Percentiles rank a stretch among this genome's conserved stretches.
These are phyloP conservation scores for Sinocyclocheilus grahami DNA, from an alignment of 2,113 vertebrate genomes.

Conservation along the genomic window DNA sequence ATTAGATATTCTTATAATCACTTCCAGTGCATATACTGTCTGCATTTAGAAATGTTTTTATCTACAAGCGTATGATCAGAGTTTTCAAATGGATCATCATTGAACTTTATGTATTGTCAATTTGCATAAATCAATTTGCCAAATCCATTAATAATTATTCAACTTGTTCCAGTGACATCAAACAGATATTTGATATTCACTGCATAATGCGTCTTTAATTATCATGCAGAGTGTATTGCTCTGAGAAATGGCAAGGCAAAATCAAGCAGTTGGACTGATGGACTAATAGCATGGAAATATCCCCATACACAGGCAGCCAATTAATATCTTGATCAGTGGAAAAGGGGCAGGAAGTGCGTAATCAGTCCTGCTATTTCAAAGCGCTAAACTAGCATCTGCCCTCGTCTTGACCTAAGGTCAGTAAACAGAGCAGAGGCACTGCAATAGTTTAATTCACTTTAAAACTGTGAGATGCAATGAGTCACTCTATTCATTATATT, in stretches of 20 bases:
- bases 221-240: neutral
- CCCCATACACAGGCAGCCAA: constrained; percentile 37
- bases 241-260: neutral
- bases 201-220: constrained; percentile 41
- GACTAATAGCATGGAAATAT: constrained; percentile 28
- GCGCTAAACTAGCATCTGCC: neutral
- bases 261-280: neutral
- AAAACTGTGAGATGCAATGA: neutral
- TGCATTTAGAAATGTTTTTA: neutral
- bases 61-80: neutral
- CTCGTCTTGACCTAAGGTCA: neutral
- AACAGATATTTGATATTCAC: constrained; percentile 26
- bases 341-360: constrained; percentile 11
- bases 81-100: constrained; percentile 1
- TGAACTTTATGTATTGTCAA: neutral
- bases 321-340: constrained; percentile 38
- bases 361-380: constrained; percentile 7
- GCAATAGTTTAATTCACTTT: neutral
- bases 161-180: constrained; percentile 18
- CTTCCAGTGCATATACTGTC: neutral
- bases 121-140: neutral
- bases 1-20: neutral
- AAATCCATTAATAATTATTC: constrained; percentile 5
- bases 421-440: constrained; percentile 6
- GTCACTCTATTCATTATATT: neutral